Base-by-base conservation (phyloP, 2,113 vertebrate genomes). In the Bambusicola thoracicus region DNA sequence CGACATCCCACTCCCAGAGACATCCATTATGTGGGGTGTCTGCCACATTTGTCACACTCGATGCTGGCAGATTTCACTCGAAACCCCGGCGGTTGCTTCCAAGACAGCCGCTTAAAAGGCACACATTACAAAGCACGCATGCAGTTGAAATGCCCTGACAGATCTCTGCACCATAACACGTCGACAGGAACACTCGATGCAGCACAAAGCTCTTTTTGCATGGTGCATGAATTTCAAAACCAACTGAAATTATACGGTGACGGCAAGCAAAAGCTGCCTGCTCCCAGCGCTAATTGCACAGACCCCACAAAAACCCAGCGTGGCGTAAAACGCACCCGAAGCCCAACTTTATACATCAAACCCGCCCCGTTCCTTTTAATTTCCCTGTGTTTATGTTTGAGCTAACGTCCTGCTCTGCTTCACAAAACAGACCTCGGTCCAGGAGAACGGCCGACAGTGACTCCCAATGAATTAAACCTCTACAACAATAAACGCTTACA, bases 71-170 rank as follows among this genome's bases (percentile, higher is more conserved):
- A 94, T 94, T 94, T 89, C 83, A 95, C 69, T 73, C 85, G 65
- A 93, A 96, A 93, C 73, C 81, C 82, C 77, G 88, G 82, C 80
- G 66, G 51, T 87, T 95, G 90, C 87, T 92, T 95, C 86, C 94
- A 98, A 96, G 93, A 89, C 58, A 92, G 75, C 73, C 83, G 95
- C 92, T 92, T 87, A 91, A 96, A 96, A 96, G 92, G 79, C 94
- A 82, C 83, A 46, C 43, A 92, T 90, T 95, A 30, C 53, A 53
- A 94, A 95, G 91, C n/a, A 89, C 6, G 46, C 49, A 80, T n/a
- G 74, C 68, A 83, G 36, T 25, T 94, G 53, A 94, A 87, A 40
- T n/a, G 77, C 89, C 78, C 81, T 89, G 91, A 95, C 76, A 80
- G 79, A 89, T 49, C 81, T 78, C 72, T 55, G 27, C 73, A 84